Evolutionary conservation across 2,113 vertebrate species (phyloP).

Genomic region (Urocolius indicus): DNA sequence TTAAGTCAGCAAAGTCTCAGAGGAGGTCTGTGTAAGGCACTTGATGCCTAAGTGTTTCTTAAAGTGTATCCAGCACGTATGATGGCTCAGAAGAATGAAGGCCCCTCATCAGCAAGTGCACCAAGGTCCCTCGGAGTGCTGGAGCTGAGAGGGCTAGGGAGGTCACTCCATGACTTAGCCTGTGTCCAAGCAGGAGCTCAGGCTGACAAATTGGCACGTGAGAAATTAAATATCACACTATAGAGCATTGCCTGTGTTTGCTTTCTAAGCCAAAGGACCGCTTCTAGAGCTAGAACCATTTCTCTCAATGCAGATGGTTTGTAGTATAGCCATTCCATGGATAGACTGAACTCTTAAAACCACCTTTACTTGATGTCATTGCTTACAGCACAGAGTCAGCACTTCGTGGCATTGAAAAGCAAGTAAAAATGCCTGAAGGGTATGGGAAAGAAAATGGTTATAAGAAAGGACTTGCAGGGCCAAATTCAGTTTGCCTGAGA

Average conservation of each 20-base stretch:
- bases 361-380: not conserved
- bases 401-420: not conserved
- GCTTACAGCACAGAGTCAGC: not conserved
- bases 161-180: not conserved
- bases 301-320: not conserved
- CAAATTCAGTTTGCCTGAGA: not conserved
- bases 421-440: not conserved
- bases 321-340: not conserved
- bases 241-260: not conserved
- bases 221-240: not conserved
- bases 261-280: not conserved
- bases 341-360: not conserved
- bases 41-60: conserved; percentile 44
- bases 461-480: not conserved
- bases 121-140: rapidly evolving
- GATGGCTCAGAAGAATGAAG: not conserved
- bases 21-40: conserved; percentile 43
- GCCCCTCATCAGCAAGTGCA: not conserved
- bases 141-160: not conserved
- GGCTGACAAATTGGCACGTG: not conserved
- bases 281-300: not conserved
- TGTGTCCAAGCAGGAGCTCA: not conserved
- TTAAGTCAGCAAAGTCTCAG: conserved; percentile 47
- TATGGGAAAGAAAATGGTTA: not conserved
- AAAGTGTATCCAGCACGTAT: not conserved